Percentiles rank a stretch among this genome's conserved stretches.
These are phyloP conservation scores for Thera britannica DNA, from an alignment of 2,888 invertebrate species.

Conservation along the genomic window DNA sequence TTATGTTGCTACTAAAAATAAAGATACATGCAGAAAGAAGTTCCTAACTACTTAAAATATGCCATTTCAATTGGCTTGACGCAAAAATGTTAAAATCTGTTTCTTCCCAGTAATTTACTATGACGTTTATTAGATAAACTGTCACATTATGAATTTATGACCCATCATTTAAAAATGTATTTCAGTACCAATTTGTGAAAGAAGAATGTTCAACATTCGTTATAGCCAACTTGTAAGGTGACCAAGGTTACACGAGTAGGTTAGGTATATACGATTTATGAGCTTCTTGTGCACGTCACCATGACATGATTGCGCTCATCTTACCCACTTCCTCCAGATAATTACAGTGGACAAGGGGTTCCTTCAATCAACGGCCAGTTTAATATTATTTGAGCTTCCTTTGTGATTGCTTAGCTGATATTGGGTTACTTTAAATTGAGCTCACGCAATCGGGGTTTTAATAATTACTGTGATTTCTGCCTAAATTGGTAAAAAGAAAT, in stretches of 20 bases:
- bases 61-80: too few relatives aligned
- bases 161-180: too few relatives aligned
- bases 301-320: constrained; percentile 46
- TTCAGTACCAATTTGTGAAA: too few relatives aligned
- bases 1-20: too few relatives aligned
- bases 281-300: constrained; percentile 19
- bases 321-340: constrained; percentile 73
- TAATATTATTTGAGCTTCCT: constrained; percentile 77
- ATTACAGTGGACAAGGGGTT: constrained; percentile 75
- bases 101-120: too few relatives aligned
- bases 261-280: background rate
- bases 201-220: too few relatives aligned
- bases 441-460: constrained; percentile 31
- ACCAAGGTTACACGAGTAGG: background rate
- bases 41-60: too few relatives aligned
- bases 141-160: too few relatives aligned
- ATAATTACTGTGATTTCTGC: constrained; percentile 28
- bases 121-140: too few relatives aligned
- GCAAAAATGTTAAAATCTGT: too few relatives aligned
- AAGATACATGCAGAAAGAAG: too few relatives aligned
- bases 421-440: constrained; percentile 54
- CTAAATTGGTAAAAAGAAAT: background rate
- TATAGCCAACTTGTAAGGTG: background rate
- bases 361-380: constrained; percentile 78
- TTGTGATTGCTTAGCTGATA: constrained; percentile 61